A percentile compares a stretch with the other conserved stretches of the same genome.
Conservation (phyloP, 2,113 vertebrate genomes). For the Xiphophorus maculatus region DNA sequence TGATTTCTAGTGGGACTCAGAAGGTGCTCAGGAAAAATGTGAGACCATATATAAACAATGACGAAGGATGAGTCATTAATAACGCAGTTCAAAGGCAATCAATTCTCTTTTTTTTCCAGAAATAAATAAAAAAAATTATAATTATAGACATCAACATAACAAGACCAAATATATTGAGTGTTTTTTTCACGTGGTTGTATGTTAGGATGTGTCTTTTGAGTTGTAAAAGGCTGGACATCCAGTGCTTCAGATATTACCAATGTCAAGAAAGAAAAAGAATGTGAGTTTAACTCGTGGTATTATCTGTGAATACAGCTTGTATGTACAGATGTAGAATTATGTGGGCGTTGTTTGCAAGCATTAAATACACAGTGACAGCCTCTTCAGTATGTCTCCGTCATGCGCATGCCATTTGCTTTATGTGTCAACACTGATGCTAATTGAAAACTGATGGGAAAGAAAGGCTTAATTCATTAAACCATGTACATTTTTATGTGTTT, state of each 20-base stretch:
- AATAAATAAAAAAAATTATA: not conserved
- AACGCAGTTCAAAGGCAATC: not conserved
- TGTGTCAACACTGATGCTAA: constrained; percentile 2
- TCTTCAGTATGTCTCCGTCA: not conserved
- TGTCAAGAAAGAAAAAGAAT: constrained; percentile 8
- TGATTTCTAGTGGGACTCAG: too few species aligned
- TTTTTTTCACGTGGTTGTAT: too few species aligned
- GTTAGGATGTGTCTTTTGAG: too few species aligned
- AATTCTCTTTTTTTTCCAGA: not conserved
- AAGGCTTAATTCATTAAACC: constrained; percentile 7
- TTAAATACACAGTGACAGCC: not conserved
- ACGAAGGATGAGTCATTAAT: too few species aligned
- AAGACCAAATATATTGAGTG: too few species aligned
- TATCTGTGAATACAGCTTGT: not conserved
- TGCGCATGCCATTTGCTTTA: not conserved
- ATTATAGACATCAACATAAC: too few species aligned
- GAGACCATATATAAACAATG: too few species aligned
- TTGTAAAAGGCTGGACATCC: too few species aligned
- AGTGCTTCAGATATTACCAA: too few species aligned
- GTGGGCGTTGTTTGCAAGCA: not conserved
- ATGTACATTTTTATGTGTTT: constrained; percentile 18
- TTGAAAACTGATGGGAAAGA: constrained; percentile 14
- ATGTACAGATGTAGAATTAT: not conserved
- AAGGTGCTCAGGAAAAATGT: too few species aligned
- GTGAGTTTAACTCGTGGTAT: not conserved